Conservation (phyloP, 2,113 vertebrate genomes). For the Turnix velox region DNA sequence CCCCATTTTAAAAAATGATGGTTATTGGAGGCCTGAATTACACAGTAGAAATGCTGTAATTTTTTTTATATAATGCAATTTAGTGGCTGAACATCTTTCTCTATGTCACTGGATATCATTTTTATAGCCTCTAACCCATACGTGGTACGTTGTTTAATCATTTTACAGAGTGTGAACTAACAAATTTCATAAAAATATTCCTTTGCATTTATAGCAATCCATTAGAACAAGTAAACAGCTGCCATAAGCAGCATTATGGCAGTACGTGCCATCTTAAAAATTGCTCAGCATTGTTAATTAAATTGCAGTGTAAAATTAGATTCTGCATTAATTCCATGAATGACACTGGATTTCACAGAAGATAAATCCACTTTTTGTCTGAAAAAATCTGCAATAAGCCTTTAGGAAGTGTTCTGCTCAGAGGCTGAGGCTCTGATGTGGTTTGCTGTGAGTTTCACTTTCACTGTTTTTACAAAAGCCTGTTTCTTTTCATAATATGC, state of each 20-base stretch:
- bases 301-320: not conserved
- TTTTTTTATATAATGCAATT: not conserved
- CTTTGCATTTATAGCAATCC: not conserved
- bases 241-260: not conserved
- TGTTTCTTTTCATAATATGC: conserved; percentile 97
- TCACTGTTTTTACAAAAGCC: conserved; percentile 87
- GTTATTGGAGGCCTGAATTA: not conserved
- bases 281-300: conserved; percentile 30
- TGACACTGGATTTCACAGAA: not conserved
- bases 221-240: not conserved
- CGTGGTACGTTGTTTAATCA: not conserved
- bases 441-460: conserved; percentile 76
- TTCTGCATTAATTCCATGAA: not conserved
- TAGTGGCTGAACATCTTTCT: not conserved
- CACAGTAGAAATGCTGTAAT: not conserved
- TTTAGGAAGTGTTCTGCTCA: not conserved
- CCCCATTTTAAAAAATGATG: not conserved
- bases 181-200: not conserved
- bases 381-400: not conserved
- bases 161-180: not conserved
- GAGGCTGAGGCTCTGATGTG: conserved; percentile 61
- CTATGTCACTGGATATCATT: not conserved
- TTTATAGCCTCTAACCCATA: not conserved
- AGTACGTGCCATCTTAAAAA: not conserved
- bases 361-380: not conserved